Conservation (phyloP, 2,113 vertebrate genomes). For the Aramus guarauna region DNA sequence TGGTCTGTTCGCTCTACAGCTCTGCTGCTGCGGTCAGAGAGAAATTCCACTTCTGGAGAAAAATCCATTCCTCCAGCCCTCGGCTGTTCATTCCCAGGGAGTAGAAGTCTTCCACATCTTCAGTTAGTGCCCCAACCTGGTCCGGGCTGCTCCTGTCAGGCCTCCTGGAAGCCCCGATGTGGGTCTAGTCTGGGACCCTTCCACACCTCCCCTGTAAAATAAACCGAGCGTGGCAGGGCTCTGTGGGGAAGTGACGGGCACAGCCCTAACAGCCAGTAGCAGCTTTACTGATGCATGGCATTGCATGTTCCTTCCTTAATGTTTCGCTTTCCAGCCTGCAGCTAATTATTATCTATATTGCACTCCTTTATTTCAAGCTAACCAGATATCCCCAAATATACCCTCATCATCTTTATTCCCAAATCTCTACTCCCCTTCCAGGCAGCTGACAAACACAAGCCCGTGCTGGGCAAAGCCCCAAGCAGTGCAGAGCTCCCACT, state of each 20-base stretch:
- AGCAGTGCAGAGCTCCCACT: neutral
- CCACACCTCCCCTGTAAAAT: neutral
- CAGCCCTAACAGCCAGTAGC: neutral
- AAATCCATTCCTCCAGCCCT: neutral
- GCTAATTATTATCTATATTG: neutral
- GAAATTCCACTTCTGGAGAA: neutral
- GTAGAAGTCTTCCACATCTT: neutral
- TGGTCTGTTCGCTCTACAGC: neutral
- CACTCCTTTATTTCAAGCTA: neutral
- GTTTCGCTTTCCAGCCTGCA: neutral
- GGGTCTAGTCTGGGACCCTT: neutral
- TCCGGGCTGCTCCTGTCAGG: neutral
- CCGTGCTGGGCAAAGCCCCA: neutral
- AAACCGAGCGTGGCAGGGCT: neutral
- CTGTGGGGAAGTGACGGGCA: neutral
- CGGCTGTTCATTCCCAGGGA: neutral
- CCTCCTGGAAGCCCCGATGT: neutral
- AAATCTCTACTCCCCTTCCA: neutral
- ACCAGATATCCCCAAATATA: neutral
- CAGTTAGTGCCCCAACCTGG: neutral
- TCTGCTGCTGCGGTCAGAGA: neutral
- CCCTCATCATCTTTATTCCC: neutral
- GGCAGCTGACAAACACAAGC: neutral
- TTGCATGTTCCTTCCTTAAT: no score
- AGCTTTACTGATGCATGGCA: neutral